Conservation (phyloP, 2,888 invertebrate species). For the Dryobotodes eremita region DNA sequence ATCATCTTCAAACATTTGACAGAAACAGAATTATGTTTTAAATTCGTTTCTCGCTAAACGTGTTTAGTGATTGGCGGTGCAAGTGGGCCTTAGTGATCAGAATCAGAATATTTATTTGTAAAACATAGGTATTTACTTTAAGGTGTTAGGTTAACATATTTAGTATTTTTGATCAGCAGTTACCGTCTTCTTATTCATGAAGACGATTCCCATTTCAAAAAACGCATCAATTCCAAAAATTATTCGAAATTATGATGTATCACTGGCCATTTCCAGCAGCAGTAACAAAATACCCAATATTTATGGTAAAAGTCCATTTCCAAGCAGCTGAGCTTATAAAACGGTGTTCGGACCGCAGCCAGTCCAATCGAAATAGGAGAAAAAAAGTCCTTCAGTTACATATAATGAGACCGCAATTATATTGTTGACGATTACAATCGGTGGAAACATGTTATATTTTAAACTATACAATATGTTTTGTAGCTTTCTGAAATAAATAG, state of each 20-base stretch:
- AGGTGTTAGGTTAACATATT: too few relatives aligned
- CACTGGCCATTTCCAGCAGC: constrained; percentile 1
- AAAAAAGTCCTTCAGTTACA: constrained; percentile 60
- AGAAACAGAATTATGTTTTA: too few relatives aligned
- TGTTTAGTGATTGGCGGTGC: too few relatives aligned
- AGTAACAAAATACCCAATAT: constrained; percentile 24
- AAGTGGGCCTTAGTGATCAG: too few relatives aligned
- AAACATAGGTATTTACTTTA: too few relatives aligned
- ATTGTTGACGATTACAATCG: constrained; percentile 41
- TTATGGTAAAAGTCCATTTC: constrained; percentile 45
- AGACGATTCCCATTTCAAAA: background rate
- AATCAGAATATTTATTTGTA: too few relatives aligned
- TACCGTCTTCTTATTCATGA: background rate
- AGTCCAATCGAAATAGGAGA: constrained; percentile 26
- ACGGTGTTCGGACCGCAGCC: constrained; percentile 61
- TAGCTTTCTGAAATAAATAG: background rate
- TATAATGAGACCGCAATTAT: constrained; percentile 73
- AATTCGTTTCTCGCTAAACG: too few relatives aligned
- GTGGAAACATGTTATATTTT: constrained; percentile 47
- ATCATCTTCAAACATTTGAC: too few relatives aligned
- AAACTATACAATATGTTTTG: background rate
- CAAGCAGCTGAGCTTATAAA: constrained; percentile 74
- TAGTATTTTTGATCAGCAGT: too few relatives aligned
- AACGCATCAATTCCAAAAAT: constrained; percentile 3
- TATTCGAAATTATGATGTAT: background rate